Percentiles rank a stretch among this genome's conserved stretches.
Evolutionary conservation across 2,113 vertebrate genomes (phyloP).

Genomic region (Vulpes ferrilata): DNA sequence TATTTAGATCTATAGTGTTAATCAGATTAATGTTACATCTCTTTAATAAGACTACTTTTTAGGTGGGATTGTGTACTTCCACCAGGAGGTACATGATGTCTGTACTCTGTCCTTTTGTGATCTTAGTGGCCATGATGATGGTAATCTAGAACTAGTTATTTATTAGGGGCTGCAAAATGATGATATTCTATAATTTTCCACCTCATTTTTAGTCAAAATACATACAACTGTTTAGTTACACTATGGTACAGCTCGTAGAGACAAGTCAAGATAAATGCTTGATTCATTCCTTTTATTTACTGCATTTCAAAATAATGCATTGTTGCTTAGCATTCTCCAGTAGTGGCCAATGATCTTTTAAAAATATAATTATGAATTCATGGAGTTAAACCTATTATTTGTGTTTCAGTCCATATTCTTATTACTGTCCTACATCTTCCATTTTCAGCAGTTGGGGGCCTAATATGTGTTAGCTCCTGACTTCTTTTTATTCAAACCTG

Average conservation of each 20-base stretch:
- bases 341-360: not conserved
- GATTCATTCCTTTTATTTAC: not conserved
- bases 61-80: not conserved
- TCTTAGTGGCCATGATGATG: not conserved
- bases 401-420: conserved; percentile 20
- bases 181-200: not conserved
- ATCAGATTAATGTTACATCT: not conserved
- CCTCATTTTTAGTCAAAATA: conserved; percentile 9
- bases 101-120: not conserved
- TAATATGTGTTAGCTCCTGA: not conserved
- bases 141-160: not conserved
- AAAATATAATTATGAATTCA: not conserved
- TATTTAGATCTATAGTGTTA: not conserved
- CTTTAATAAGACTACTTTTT: not conserved
- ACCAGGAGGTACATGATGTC: not conserved
- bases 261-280: not conserved
- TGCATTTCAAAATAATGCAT: not conserved
- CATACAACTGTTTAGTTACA: not conserved
- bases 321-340: not conserved
- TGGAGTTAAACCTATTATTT: not conserved
- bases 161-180: not conserved
- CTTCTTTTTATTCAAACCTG: not conserved
- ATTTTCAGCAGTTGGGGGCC: not conserved
- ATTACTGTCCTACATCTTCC: not conserved
- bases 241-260: not conserved